A percentile compares a stretch with the other conserved stretches of the same genome.
These are phyloP conservation scores for Lasioglossum zephyrum DNA, from an alignment of 2,888 invertebrate genomes.

Conservation along the genomic window DNA sequence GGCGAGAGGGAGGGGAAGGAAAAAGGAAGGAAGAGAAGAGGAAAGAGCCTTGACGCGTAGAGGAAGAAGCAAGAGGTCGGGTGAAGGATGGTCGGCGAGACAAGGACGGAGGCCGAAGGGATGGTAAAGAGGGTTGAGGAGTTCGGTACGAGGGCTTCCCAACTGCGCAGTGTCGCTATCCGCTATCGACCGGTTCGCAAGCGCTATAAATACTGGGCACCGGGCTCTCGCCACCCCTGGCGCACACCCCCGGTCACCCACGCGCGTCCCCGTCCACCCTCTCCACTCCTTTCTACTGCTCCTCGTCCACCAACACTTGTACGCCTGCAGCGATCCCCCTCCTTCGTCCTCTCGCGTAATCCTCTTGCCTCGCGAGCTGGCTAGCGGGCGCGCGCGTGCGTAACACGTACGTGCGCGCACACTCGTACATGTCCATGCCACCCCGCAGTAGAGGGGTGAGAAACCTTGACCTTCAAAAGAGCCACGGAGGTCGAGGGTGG, in stretches of 20 bases:
- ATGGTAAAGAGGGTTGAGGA: slow-evolving; percentile 31
- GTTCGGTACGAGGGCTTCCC: slow-evolving; percentile 70
- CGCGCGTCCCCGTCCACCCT: slow-evolving; percentile 38
- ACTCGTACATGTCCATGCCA: not conserved
- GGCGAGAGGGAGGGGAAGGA: not conserved
- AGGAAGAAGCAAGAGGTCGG: slow-evolving; percentile 50
- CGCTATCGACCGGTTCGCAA: slow-evolving; percentile 81
- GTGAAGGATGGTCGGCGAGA: slow-evolving; percentile 22
- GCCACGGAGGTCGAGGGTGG: slow-evolving; percentile 72
- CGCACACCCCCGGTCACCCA: slow-evolving; percentile 69
- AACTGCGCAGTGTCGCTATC: slow-evolving; percentile 82
- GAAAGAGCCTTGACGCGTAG: slow-evolving; percentile 45
- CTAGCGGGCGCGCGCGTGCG: not conserved
- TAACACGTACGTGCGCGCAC: not conserved
- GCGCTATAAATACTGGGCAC: slow-evolving; percentile 83
- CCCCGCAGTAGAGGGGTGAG: slow-evolving; percentile 58
- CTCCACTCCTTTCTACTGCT: slow-evolving; percentile 17
- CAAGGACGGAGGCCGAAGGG: slow-evolving; percentile 21
- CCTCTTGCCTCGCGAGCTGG: slow-evolving; percentile 33
- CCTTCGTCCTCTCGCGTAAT: slow-evolving; percentile 30
- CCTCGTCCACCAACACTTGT: slow-evolving; percentile 37
- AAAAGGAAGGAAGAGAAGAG: slow-evolving; percentile 7
- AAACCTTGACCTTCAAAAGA: slow-evolving; percentile 83
- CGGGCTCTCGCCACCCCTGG: slow-evolving; percentile 77
- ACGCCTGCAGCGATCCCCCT: slow-evolving; percentile 37